phyloP scores from a whole-genome alignment of 2,888 invertebrate genomes.

The Sipunculus nudus region DNA sequence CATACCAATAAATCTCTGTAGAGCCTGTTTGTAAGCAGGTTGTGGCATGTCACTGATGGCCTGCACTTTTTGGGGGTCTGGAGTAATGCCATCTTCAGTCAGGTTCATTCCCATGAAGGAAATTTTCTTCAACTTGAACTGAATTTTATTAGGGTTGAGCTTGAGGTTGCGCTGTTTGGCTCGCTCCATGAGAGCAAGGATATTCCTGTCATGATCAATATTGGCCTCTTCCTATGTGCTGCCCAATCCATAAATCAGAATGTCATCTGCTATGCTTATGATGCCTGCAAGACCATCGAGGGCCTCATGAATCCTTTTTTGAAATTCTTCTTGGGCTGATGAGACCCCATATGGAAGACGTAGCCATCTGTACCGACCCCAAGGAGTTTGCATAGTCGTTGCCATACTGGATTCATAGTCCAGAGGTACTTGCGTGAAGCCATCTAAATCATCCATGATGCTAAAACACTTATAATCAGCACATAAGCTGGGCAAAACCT shows the following conservation, averaged over 20 bases:
- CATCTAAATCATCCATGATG: conserved; percentile 5
- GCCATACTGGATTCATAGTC: not conserved
- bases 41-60: conserved; percentile 14
- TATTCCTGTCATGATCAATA: not conserved
- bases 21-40: conserved; percentile 1
- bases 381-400: conserved; percentile 17
- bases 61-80: conserved; percentile 11
- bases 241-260: conserved; percentile 11
- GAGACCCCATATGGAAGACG: conserved; percentile 12
- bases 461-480: not conserved
- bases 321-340: conserved; percentile 20
- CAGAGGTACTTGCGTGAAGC: conserved; percentile 15
- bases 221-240: conserved; percentile 14
- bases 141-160: not conserved
- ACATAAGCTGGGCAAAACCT: conserved; percentile 3
- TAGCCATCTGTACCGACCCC: conserved; percentile 9
- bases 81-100: conserved; percentile 5
- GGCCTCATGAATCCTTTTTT: conserved; percentile 6
- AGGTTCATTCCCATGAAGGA: conserved; percentile 1
- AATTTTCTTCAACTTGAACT: conserved; percentile 6
- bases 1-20: conserved; percentile 19
- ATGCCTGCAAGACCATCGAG: conserved; percentile 2
- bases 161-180: conserved; percentile 1
- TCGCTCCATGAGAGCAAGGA: conserved; percentile 14
- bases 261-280: conserved; percentile 11